Evolutionary conservation across 1,140 invertebrate species (phyloP).

Genomic region (Acromyrmex heyeri): DNA sequence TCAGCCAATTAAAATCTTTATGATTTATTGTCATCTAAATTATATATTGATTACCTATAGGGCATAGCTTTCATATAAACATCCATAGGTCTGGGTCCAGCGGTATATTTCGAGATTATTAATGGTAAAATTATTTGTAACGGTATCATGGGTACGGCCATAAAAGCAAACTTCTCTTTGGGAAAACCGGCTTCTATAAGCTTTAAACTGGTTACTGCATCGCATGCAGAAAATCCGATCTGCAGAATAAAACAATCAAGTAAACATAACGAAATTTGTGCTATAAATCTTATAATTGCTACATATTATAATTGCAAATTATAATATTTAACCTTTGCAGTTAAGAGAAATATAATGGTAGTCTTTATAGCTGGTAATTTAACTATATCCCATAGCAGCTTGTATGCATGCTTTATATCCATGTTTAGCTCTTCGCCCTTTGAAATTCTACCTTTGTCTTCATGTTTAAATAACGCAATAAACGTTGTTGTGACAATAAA

Average conservation of each 20-base stretch:
- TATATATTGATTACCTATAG: conserved; percentile 88
- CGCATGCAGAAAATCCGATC: conserved; percentile 98
- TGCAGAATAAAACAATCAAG: conserved; percentile 80
- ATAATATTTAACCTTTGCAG: conserved; percentile 91
- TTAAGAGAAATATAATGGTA: conserved; percentile 94
- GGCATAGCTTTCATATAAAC: conserved; percentile 97
- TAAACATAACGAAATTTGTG: background rate
- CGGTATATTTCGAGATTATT: conserved; percentile 94
- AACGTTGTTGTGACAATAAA: conserved; percentile 97
- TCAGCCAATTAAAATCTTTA: background rate
- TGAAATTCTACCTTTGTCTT: conserved; percentile 87
- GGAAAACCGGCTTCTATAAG: conserved; percentile 98
- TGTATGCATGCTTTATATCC: conserved; percentile 94
- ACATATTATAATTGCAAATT: conserved; percentile 2
- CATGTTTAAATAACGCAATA: conserved; percentile 96
- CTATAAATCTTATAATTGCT: background rate
- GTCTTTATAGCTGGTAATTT: conserved; percentile 93
- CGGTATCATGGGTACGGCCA: conserved; percentile 97
- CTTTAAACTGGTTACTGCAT: conserved; percentile 97
- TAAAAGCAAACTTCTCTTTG: conserved; percentile 96
- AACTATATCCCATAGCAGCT: conserved; percentile 94
- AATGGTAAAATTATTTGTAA: conserved; percentile 98
- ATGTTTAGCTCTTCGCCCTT: conserved; percentile 87
- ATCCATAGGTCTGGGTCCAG: conserved; percentile 95
- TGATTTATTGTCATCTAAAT: background rate